Conservation (phyloP, 1,140 invertebrate species). For the Heliconius congener region DNA sequence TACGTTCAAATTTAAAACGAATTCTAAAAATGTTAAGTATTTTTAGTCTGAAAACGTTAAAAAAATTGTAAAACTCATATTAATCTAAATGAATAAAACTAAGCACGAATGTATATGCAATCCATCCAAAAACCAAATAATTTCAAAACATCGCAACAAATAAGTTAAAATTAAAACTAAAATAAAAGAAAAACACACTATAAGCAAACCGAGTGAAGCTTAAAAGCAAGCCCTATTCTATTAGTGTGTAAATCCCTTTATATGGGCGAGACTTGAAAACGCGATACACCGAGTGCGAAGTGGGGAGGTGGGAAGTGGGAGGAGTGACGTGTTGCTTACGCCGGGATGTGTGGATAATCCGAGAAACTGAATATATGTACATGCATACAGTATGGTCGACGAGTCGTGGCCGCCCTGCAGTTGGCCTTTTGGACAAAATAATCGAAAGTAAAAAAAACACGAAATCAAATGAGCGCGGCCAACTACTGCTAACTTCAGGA, state of each 20-base stretch:
- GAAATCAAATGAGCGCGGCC: no score
- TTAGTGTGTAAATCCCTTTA: conserved; percentile 51
- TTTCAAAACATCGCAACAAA: neutral
- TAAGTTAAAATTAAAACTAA: neutral
- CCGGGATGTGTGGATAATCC: conserved; percentile 27
- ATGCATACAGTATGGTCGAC: neutral
- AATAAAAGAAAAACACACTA: neutral
- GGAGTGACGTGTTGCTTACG: conserved; percentile 29
- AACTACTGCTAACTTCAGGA: no score
- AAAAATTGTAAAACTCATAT: no score
- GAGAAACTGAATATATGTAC: conserved; percentile 2
- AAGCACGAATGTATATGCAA: neutral
- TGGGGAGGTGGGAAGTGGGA: conserved; percentile 16
- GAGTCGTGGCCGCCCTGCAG: no score
- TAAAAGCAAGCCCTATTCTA: conserved; percentile 36
- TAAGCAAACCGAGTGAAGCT: neutral
- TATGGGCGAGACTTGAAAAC: conserved; percentile 42
- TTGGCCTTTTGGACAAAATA: no score
- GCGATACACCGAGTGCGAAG: conserved; percentile 30
- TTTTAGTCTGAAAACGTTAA: no score
- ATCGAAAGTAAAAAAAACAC: no score
- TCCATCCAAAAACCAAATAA: neutral
- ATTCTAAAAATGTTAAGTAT: no score
- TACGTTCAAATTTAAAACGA: no score
- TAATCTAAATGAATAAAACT: no score